Evolutionary conservation across 2,113 vertebrate genomes (phyloP).

Genomic region (Eublepharis macularius): DNA sequence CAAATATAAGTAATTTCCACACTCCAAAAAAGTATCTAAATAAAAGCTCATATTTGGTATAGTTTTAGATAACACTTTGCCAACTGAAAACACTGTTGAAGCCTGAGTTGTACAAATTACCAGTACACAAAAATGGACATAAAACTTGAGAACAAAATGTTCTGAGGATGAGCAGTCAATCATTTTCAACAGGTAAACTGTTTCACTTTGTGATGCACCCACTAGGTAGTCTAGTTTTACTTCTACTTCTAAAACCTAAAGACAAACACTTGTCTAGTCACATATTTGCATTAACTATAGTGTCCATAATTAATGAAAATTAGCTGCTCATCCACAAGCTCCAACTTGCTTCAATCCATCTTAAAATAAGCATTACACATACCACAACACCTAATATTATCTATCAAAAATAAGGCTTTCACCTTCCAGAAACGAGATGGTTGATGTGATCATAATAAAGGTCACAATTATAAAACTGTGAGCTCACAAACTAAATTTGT

Average conservation of each 20-base stretch:
- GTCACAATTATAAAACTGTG: not conserved
- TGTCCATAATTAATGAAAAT: slow-evolving; percentile 41
- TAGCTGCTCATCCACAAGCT: slow-evolving; percentile 52
- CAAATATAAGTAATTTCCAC: slow-evolving; percentile 8
- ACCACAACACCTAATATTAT: slow-evolving; percentile 29
- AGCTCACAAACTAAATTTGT: slow-evolving; percentile 28
- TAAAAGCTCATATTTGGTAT: fast-evolving
- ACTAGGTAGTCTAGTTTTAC: not conserved
- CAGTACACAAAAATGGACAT: not conserved
- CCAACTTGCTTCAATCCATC: slow-evolving; percentile 58
- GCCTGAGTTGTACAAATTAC: not conserved
- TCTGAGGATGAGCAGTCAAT: not conserved
- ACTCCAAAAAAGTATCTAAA: not conserved
- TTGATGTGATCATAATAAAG: slow-evolving; percentile 5
- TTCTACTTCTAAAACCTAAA: not conserved
- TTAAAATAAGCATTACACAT: slow-evolving; percentile 55
- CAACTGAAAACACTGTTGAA: not conserved
- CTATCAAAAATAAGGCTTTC: slow-evolving; percentile 5
- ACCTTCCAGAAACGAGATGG: slow-evolving; percentile 26
- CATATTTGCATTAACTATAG: too few species aligned
- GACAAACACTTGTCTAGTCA: not conserved
- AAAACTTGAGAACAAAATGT: not conserved
- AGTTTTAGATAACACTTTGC: not conserved
- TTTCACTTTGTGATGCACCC: not conserved
- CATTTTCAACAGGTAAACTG: not conserved